phyloP scores from a whole-genome alignment of 2,888 invertebrate species.

The Nomada ferruginata region DNA sequence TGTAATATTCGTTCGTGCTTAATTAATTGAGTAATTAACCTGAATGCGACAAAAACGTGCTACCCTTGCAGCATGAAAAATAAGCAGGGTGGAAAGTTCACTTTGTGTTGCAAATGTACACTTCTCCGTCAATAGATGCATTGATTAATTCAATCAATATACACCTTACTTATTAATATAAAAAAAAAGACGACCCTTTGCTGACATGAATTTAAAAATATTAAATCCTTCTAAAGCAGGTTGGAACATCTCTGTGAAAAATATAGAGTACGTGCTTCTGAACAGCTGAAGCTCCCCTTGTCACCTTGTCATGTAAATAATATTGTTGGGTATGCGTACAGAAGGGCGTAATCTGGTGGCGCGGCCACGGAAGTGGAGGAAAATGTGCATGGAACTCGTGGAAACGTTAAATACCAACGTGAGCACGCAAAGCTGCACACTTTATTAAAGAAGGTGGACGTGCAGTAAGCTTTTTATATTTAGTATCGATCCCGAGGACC shows the following conservation, averaged over 20 bases:
- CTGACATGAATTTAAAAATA: background rate
- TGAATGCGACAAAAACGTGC: conserved; percentile 1
- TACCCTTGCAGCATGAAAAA: background rate
- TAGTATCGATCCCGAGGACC: conserved; percentile 74
- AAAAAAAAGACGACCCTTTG: background rate
- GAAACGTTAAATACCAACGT: conserved; percentile 6
- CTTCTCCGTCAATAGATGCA: background rate
- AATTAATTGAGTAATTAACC: conserved; percentile 39
- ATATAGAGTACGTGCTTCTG: too few relatives aligned
- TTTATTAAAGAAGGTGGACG: conserved; percentile 27
- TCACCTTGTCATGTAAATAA: background rate
- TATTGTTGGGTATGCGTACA: background rate
- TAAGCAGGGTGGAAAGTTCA: background rate
- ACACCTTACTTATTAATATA: background rate
- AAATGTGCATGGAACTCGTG: conserved; percentile 16
- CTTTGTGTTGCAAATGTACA: background rate
- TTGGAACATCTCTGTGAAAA: background rate
- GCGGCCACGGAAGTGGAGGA: conserved; percentile 8
- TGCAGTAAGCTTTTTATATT: conserved; percentile 69
- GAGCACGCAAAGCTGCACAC: conserved; percentile 13
- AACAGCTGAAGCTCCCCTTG: background rate
- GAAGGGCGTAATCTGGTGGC: conserved; percentile 1
- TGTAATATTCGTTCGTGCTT: conserved; percentile 11
- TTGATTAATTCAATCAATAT: background rate
- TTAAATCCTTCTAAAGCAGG: background rate